Conservation (phyloP, 2,888 invertebrate genomes). For the Emmelina monodactyla region DNA sequence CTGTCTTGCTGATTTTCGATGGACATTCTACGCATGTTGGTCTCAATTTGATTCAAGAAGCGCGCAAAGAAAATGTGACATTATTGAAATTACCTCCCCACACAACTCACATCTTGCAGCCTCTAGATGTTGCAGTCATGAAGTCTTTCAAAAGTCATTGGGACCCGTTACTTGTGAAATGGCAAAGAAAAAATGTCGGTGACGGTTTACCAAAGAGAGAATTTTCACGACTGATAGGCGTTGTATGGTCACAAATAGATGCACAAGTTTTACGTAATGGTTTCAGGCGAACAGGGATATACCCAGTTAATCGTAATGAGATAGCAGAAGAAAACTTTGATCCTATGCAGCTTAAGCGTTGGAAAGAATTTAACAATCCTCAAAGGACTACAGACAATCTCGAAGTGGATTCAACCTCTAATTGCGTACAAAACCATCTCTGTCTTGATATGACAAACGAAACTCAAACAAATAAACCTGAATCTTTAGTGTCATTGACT, state of each 20-base stretch:
- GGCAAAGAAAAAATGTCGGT: not conserved
- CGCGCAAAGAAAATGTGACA: conserved; percentile 15
- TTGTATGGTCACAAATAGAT: conserved; percentile 3
- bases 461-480: not conserved
- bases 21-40: conserved; percentile 15
- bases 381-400: not conserved
- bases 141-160: conserved; percentile 11
- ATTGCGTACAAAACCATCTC: not conserved
- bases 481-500: conserved; percentile 3
- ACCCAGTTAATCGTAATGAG: not conserved
- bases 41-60: conserved; percentile 14
- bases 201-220: not conserved
- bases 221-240: not conserved
- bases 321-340: conserved; percentile 2
- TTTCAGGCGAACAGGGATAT: not conserved
- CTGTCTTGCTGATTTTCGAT: conserved; percentile 13
- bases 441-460: not conserved
- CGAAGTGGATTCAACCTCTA: not conserved
- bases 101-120: conserved; percentile 18
- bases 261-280: conserved; percentile 1
- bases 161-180: no score
- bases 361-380: conserved; percentile 1
- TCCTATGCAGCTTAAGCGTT: not conserved
- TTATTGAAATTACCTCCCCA: conserved; percentile 20
- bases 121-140: conserved; percentile 13